Evolutionary conservation across 1,140 invertebrate species (phyloP), one percentile per base, ranked within the genome.

Genomic region (Musca domestica): DNA sequence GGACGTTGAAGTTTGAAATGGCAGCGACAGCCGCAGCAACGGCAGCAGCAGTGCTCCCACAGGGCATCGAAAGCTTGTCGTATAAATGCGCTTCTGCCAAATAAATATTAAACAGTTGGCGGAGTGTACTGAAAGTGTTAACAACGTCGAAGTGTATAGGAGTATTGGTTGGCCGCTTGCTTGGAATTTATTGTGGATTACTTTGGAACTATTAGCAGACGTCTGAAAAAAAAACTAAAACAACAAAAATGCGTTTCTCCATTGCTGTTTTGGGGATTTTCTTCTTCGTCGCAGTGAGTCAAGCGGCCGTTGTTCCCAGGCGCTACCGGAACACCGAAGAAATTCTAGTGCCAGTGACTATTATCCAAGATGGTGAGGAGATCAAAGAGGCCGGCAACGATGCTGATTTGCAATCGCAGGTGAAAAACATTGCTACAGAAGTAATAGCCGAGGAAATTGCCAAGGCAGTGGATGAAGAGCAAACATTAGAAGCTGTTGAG

Each of bases 61-160:
- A 61, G 34, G 17, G 17, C 25, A n/a, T n/a, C n/a, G 27, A 17
- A 41, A 41, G 34, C 34, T 41, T 5, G 34, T 41, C 34, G 41
- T 64, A 64, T 64, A 64, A 64, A 64, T 64, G 63, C 63, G 63
- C 63, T 64, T 64, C 63, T 64, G 63, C 25, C 47, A 25, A 48
- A 64, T 41, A 64, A 64, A 64, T 64, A 23, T 64, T 46, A 48
- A 64, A 48, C 63, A 64, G 63, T 64, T 48, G 48, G 27, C 34
- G 41, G 34, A 61, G 56, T 61, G 56, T 41, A 19, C 41, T 61
- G 30, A 6, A 41, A 34, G 56, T 34, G 56, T 61, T 61, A 61
- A 61, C 56, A 61, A 61, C 56, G n/a, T 27, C 54, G 15, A 58
- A 6, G 17, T 51, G 12, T 19, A 5, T 12, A 5, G 34, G 34